Evolutionary conservation across 2,888 invertebrate species (phyloP), one percentile per base, ranked within the genome.

Genomic region (Acanthacorydalis orientalis): DNA sequence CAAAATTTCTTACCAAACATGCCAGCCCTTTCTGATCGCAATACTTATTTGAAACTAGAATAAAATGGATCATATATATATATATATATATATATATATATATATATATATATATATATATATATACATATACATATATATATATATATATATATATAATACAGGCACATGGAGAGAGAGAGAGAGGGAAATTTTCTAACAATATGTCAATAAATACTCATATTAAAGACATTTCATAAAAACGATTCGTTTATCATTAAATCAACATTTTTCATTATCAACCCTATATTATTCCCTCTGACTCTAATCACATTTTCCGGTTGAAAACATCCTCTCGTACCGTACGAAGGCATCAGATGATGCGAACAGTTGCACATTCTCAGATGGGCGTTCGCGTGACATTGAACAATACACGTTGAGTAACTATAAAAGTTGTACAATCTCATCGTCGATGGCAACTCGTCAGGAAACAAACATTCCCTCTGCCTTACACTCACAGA

Each of bases 281-380:
- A n/a, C n/a, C n/a, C n/a, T n/a, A n/a, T n/a, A n/a, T n/a, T n/a
- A n/a, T n/a, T n/a, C n/a, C n/a, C n/a, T n/a, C n/a, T n/a, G n/a
- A n/a, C n/a, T n/a, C n/a, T n/a, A n/a, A n/a, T n/a, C n/a, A n/a
- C 6, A 23, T 23, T 23, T 23, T 23, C 23, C 6, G 23, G n/a
- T n/a, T 23, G 6, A 4, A 23, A 23, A 23, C 2, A 4, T 23
- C 6, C 6, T 23, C 2, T 23, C 23, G 23, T 23, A 23, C 23
- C 23, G 6, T 23, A 23, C 6, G 23, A 63, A 1, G 77, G 73
- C 68, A 77, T 72, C 45, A 74, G 69, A 57, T 78, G 77, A 58
- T 77, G 75, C 0, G 77, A 74, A 55, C 79, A 79, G 54, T 78
- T 77, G 55, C 79, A 79, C 8, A 66, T 55, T 7, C 63, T 59